These are phyloP conservation scores for Melanotaenia duboulayi DNA, from an alignment of 2,113 vertebrate species.

Conservation along the genomic window DNA sequence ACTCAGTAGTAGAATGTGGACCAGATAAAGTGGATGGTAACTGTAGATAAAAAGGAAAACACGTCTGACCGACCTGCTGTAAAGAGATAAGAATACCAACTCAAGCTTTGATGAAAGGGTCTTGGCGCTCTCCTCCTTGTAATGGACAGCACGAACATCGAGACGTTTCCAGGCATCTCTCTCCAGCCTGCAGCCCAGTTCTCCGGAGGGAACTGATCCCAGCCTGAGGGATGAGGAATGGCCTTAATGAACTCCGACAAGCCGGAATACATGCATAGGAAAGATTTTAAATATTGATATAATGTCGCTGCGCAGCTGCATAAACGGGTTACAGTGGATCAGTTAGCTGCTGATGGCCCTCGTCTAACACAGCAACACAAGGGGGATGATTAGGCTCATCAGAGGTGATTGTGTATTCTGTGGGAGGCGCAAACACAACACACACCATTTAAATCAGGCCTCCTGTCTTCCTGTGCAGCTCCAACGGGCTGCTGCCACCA, in stretches of 20 bases:
- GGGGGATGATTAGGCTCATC: slow-evolving; percentile 86
- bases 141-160: slow-evolving; percentile 18
- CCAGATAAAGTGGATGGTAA: no score
- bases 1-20: no score
- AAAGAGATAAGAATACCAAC: no score
- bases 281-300: slow-evolving; percentile 96
- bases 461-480: slow-evolving; percentile 47
- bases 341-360: slow-evolving; percentile 83
- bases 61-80: no score
- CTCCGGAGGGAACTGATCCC: slow-evolving; percentile 86
- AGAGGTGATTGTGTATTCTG: slow-evolving; percentile 79
- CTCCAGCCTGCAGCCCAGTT: slow-evolving; percentile 87
- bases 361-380: slow-evolving; percentile 76
- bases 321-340: slow-evolving; percentile 86
- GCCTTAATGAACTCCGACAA: slow-evolving; percentile 95
- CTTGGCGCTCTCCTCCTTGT: background rate
- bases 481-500: slow-evolving; percentile 47
- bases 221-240: slow-evolving; percentile 89
- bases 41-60: no score
- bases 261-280: slow-evolving; percentile 93
- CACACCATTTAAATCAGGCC: slow-evolving; percentile 51
- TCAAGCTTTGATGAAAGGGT: no score
- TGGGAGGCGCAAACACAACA: slow-evolving; percentile 75
- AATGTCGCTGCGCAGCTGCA: slow-evolving; percentile 88
- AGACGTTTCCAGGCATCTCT: slow-evolving; percentile 63